Evolutionary conservation across 2,797 vertebrate species (phyloP).

Genomic region (Hozukius guyotensis): DNA sequence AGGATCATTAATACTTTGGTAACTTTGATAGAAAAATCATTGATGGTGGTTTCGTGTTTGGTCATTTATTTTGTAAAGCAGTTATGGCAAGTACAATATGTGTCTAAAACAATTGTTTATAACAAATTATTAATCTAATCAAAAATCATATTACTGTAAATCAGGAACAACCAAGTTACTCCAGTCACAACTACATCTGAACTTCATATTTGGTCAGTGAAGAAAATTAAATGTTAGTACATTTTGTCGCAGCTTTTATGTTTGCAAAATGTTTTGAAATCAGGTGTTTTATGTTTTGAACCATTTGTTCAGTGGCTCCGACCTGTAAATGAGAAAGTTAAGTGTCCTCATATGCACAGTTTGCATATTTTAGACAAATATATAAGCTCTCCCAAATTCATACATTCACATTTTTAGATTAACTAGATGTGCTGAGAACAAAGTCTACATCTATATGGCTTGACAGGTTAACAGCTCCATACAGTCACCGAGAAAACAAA

Average conservation of each 20-base stretch:
- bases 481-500: background rate
- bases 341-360: background rate
- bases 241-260: background rate
- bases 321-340: background rate
- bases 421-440: background rate
- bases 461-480: background rate
- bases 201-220: background rate
- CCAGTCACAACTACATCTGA: no score
- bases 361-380: background rate
- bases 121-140: background rate
- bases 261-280: background rate
- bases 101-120: background rate
- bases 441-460: background rate
- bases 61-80: constrained; percentile 14
- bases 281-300: no score
- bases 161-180: background rate
- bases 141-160: background rate
- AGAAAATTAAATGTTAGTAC: background rate
- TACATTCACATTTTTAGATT: background rate
- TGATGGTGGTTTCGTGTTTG: background rate
- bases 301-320: background rate
- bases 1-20: background rate
- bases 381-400: background rate
- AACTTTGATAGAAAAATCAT: background rate
- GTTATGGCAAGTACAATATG: background rate